A percentile compares a stretch with the other conserved stretches of the same genome.
phyloP scores from a whole-genome alignment of 2,888 invertebrate genomes.

The Hypomecis punctinalis region DNA sequence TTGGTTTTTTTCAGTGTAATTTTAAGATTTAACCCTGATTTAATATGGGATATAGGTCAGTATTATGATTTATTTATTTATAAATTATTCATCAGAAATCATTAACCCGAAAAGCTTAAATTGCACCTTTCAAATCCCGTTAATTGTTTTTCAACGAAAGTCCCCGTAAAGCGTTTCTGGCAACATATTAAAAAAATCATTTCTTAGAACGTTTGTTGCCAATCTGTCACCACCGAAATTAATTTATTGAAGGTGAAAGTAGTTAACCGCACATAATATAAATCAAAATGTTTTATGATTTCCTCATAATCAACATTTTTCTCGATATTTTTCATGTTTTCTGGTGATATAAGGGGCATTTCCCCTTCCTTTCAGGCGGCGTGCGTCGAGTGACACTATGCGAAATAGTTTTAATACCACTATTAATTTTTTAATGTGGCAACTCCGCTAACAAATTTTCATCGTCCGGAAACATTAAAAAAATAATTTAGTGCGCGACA shows the following conservation, averaged over 20 bases:
- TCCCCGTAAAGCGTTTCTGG: constrained; percentile 21
- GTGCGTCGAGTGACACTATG: constrained; percentile 67
- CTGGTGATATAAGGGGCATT: constrained; percentile 75
- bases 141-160: constrained; percentile 32
- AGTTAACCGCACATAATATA: constrained; percentile 47
- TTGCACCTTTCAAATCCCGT: constrained; percentile 15
- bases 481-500: constrained; percentile 74
- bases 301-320: constrained; percentile 69
- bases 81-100: constrained; percentile 11
- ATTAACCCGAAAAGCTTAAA: constrained; percentile 29
- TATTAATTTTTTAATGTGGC: constrained; percentile 79
- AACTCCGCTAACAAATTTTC: constrained; percentile 73
- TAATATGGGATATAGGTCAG: not conserved
- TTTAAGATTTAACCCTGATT: too few species aligned
- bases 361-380: constrained; percentile 75
- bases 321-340: constrained; percentile 68
- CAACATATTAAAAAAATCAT: constrained; percentile 19
- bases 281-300: constrained; percentile 73
- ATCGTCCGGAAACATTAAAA: constrained; percentile 81
- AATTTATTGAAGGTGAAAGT: constrained; percentile 38
- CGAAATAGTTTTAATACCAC: constrained; percentile 80
- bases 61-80: not conserved
- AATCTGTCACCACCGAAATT: constrained; percentile 33
- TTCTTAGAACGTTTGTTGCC: constrained; percentile 22
- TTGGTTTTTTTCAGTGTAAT: too few species aligned